phyloP scores from a whole-genome alignment of 2,113 vertebrate species.

The Castor canadensis region DNA sequence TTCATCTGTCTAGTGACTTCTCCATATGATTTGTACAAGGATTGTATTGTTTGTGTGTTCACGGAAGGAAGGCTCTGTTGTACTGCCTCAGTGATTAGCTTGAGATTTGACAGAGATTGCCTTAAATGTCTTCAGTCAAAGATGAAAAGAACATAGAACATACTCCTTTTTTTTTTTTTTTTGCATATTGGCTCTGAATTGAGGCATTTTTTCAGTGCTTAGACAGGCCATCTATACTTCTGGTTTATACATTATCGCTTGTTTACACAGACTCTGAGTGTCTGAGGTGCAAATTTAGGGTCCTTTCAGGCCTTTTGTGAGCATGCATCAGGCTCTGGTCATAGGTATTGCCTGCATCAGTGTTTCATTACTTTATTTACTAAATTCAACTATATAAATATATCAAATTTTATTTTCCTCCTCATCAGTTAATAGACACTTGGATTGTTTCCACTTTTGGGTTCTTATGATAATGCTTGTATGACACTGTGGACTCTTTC shows the following conservation, averaged over 20 bases:
- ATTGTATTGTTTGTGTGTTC: not conserved
- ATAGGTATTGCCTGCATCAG: not conserved
- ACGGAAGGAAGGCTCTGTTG: not conserved
- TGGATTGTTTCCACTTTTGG: constrained; percentile 19
- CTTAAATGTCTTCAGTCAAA: not conserved
- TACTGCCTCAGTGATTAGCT: not conserved
- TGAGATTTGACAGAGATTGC: not conserved
- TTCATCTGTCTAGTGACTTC: not conserved
- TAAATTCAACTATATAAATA: not conserved
- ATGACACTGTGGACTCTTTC: not conserved
- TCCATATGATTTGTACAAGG: not conserved
- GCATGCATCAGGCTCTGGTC: not conserved
- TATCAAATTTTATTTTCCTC: not conserved
- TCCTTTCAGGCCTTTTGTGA: not conserved
- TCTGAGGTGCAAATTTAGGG: not conserved
- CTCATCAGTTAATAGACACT: not conserved
- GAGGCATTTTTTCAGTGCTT: not conserved
- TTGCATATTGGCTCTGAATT: not conserved
- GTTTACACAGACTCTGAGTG: not conserved
- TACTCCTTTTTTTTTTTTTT: not conserved
- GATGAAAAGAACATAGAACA: not conserved
- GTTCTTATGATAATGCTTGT: not conserved
- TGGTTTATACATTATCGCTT: not conserved
- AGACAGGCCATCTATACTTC: not conserved
- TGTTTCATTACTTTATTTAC: not conserved